These are phyloP conservation scores for Myiotriccus ornatus DNA, from an alignment of 2,797 vertebrate species.

Conservation along the genomic window DNA sequence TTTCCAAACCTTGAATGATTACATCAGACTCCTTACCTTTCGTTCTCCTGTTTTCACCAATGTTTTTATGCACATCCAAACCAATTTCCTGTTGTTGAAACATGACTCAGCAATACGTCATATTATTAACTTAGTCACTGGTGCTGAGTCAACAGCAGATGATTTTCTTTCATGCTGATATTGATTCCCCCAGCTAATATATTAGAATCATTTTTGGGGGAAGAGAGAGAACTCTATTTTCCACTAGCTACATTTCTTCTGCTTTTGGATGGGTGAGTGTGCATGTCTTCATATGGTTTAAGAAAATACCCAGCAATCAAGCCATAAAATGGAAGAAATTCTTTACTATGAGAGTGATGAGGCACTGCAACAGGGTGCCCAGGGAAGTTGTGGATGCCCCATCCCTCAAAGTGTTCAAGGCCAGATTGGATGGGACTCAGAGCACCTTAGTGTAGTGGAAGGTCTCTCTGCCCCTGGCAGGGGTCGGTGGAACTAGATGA, in stretches of 20 bases:
- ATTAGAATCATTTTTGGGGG: neutral
- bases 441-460: neutral
- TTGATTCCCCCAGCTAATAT: neutral
- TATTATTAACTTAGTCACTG: neutral
- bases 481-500: neutral
- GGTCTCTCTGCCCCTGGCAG: neutral
- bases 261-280: neutral
- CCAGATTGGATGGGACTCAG: neutral
- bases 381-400: neutral
- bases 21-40: neutral
- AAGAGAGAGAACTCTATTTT: neutral
- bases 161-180: neutral
- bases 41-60: neutral
- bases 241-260: neutral
- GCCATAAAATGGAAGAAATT: neutral
- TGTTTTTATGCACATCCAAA: neutral
- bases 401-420: neutral
- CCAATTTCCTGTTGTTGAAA: neutral
- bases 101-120: accelerated
- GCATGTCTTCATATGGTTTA: neutral
- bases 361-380: neutral
- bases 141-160: neutral
- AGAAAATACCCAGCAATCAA: neutral
- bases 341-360: neutral
- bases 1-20: neutral